These are phyloP conservation scores for Octonoba sinensis DNA, from an alignment of 2,888 invertebrate genomes.

Conservation along the genomic window DNA sequence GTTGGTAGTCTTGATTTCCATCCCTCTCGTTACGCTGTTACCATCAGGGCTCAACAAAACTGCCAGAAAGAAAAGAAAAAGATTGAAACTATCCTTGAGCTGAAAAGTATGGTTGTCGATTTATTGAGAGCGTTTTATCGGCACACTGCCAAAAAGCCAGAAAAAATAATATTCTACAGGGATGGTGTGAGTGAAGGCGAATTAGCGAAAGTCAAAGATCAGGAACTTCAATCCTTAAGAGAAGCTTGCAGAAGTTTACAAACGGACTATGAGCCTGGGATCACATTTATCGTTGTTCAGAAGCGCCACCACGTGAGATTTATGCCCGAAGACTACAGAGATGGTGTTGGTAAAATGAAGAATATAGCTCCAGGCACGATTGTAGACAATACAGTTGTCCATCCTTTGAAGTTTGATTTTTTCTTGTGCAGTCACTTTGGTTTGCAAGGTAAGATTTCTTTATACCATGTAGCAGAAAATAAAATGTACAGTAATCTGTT, in stretches of 20 bases:
- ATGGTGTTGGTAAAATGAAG: slow-evolving; percentile 69
- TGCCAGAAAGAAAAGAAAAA: slow-evolving; percentile 70
- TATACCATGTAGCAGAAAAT: too few species aligned
- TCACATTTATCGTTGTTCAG: slow-evolving; percentile 94
- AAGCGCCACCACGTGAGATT: slow-evolving; percentile 93
- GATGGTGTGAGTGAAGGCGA: slow-evolving; percentile 92
- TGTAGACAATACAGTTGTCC: slow-evolving; percentile 87
- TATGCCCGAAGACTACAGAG: slow-evolving; percentile 37
- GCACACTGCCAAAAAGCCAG: slow-evolving; percentile 74
- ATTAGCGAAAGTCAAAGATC: slow-evolving; percentile 76
- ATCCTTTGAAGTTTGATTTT: slow-evolving; percentile 88
- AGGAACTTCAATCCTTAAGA: slow-evolving; percentile 74
- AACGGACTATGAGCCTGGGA: slow-evolving; percentile 78
- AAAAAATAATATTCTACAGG: slow-evolving; percentile 79
- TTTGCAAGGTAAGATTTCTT: slow-evolving; percentile 72
- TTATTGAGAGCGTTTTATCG: slow-evolving; percentile 77
- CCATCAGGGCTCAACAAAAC: slow-evolving; percentile 81
- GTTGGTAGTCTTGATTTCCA: slow-evolving; percentile 80
- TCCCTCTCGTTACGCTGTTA: slow-evolving; percentile 75
- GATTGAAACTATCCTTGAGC: slow-evolving; percentile 70
- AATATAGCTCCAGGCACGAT: slow-evolving; percentile 90
- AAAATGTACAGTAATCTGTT: too few species aligned
- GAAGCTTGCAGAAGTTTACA: slow-evolving; percentile 78
- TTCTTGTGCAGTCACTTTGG: slow-evolving; percentile 81
- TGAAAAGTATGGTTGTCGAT: slow-evolving; percentile 78